These are phyloP conservation scores for Gryllus bimaculatus DNA, from an alignment of 1,140 invertebrate species.

Conservation along the genomic window DNA sequence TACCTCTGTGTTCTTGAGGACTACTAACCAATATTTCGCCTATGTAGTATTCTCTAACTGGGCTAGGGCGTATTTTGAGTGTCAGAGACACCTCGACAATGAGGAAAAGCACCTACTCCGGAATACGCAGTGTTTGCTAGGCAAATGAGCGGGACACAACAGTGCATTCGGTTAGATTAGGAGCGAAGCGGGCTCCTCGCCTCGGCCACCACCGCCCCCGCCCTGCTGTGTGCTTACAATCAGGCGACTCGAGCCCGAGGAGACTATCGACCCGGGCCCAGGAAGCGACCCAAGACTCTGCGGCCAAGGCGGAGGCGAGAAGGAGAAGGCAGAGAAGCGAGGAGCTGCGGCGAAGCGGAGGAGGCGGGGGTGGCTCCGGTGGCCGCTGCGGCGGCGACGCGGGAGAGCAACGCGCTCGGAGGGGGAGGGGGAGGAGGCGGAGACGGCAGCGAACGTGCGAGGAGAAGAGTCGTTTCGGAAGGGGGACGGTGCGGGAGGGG, in stretches of 20 bases:
- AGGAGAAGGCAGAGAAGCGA: too few species aligned
- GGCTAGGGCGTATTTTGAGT: too few species aligned
- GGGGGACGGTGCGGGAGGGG: too few species aligned
- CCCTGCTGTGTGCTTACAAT: background rate
- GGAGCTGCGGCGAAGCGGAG: too few species aligned
- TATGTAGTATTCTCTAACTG: too few species aligned
- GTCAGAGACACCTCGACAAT: background rate
- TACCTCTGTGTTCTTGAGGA: too few species aligned
- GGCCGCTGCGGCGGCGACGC: too few species aligned
- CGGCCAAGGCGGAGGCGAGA: too few species aligned
- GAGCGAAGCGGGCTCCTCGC: background rate
- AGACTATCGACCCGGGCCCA: background rate
- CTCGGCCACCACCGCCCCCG: background rate
- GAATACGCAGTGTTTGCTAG: background rate
- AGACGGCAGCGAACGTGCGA: background rate
- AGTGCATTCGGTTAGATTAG: background rate
- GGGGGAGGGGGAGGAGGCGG: too few species aligned
- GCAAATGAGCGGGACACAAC: background rate
- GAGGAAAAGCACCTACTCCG: background rate
- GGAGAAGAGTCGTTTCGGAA: background rate
- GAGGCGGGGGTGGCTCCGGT: too few species aligned
- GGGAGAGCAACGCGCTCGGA: too few species aligned
- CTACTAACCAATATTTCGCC: too few species aligned
- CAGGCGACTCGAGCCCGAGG: background rate
- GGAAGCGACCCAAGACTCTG: background rate